Conservation (phyloP, 1,140 invertebrate genomes). For the Drosophila jambulina region DNA sequence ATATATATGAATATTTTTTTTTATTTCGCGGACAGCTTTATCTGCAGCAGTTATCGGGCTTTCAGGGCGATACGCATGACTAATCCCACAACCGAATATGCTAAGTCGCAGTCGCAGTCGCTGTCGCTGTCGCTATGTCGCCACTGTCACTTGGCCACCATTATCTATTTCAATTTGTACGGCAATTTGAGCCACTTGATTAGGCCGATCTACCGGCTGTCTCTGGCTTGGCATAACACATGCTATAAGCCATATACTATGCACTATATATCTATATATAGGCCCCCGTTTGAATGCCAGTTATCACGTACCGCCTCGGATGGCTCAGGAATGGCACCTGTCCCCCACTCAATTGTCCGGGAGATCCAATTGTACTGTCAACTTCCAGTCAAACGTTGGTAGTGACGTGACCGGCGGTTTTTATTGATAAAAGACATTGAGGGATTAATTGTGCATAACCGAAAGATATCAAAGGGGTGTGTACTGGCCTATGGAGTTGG, state of each 20-base stretch:
- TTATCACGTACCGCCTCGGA: slow-evolving; percentile 32
- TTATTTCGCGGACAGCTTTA: slow-evolving; percentile 12
- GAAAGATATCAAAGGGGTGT: slow-evolving; percentile 2
- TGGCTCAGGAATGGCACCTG: slow-evolving; percentile 35
- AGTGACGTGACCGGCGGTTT: slow-evolving; percentile 11
- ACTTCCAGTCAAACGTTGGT: slow-evolving; percentile 3
- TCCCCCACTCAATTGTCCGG: slow-evolving; percentile 12
- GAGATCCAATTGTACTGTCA: slow-evolving; percentile 20
- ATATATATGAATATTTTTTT: not conserved
- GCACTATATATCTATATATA: not conserved
- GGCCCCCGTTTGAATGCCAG: slow-evolving; percentile 12
- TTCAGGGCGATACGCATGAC: slow-evolving; percentile 43
- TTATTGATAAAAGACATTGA: slow-evolving; percentile 9
- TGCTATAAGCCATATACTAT: not conserved
- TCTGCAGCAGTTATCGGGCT: slow-evolving; percentile 50
- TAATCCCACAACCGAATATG: slow-evolving; percentile 59
- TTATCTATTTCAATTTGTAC: slow-evolving; percentile 64
- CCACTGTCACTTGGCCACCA: slow-evolving; percentile 29
- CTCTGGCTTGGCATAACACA: slow-evolving; percentile 4
- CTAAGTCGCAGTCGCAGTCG: slow-evolving; percentile 56
- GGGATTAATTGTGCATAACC: slow-evolving; percentile 17
- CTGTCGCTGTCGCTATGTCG: slow-evolving; percentile 34
- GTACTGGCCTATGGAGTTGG: not conserved
- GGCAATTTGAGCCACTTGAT: slow-evolving; percentile 61
- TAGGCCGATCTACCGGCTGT: slow-evolving; percentile 26